These are phyloP conservation scores for Microplitis manilae DNA, from an alignment of 2,888 invertebrate species.

Conservation along the genomic window DNA sequence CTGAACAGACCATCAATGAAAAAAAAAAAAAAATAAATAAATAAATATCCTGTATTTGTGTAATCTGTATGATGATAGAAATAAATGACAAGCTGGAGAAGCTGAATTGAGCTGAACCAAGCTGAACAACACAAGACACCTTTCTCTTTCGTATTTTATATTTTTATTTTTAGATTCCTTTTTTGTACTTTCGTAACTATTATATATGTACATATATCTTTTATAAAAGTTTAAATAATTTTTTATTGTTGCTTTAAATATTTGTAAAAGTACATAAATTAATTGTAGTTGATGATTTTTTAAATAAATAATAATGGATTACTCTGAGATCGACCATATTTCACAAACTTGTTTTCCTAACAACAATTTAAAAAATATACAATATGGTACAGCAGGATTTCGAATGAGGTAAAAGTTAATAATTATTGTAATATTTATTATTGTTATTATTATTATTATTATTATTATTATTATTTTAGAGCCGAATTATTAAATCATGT, in stretches of 20 bases:
- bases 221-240: background rate
- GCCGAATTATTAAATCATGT: slow-evolving; percentile 90
- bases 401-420: slow-evolving; percentile 79
- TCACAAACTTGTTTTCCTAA: slow-evolving; percentile 85
- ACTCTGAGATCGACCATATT: slow-evolving; percentile 64
- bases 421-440: slow-evolving; percentile 10
- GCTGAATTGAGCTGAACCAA: too few species aligned
- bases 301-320: slow-evolving; percentile 48
- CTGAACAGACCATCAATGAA: too few species aligned
- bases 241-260: background rate
- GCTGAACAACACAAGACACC: too few species aligned
- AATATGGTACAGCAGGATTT: slow-evolving; percentile 91
- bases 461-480: slow-evolving; percentile 74
- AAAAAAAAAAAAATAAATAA: too few species aligned
- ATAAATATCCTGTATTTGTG: too few species aligned
- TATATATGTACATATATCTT: too few species aligned
- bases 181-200: too few species aligned
- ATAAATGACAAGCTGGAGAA: too few species aligned
- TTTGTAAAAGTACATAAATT: background rate
- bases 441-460: slow-evolving; percentile 12
- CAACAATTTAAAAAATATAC: slow-evolving; percentile 77
- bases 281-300: background rate
- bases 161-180: too few species aligned
- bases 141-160: too few species aligned
- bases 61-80: too few species aligned